Evolutionary conservation across 2,888 invertebrate genomes (phyloP), one percentile per base, ranked within the genome.

Genomic region (Pristionchus entomophagus): DNA sequence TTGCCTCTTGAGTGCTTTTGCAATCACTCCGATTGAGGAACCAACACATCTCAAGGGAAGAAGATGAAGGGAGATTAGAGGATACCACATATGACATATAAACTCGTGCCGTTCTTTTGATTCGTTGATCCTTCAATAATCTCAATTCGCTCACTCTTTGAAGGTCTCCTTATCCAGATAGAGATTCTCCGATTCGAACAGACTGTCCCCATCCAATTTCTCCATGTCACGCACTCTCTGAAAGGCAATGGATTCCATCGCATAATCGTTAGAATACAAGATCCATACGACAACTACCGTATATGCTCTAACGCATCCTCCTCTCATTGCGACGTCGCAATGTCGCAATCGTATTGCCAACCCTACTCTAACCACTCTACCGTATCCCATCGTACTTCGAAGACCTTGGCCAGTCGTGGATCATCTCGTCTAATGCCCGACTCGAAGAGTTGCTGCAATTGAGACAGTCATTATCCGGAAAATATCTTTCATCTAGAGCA

Each of bases 1-100:
- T 94, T 98, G 97, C 93, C 97, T 96, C 56, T 97, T 90, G 59
- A 93, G 88, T 5, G 93, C 92, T 83, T 91, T 93, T n/a, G 91
- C 89, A 56, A 93, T 91, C 29, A 93, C 89, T 26, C 91, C 90
- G 77, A 93, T 93, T 81, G 90, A 90, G 26, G 89, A 90, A 78
- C 92, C 92, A 45, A 93, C 90, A 85, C 91, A 93, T 73, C 92
- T 92, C 49, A 59, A 88, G 81, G 10, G 5, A 41, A 17, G 10
- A 41, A 65, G 35, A 65, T 32, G n/a, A n/a, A n/a, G n/a, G n/a
- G n/a, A n/a, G n/a, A n/a, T n/a, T n/a, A n/a, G n/a, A n/a, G n/a
- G n/a, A n/a, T n/a, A n/a, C n/a, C n/a, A n/a, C n/a, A n/a, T n/a
- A n/a, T n/a, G n/a, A n/a, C n/a, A n/a, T n/a, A n/a, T n/a, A n/a